Evolutionary conservation across 2,797 vertebrate species (phyloP).

Genomic region (Clarias platycephalus): DNA sequence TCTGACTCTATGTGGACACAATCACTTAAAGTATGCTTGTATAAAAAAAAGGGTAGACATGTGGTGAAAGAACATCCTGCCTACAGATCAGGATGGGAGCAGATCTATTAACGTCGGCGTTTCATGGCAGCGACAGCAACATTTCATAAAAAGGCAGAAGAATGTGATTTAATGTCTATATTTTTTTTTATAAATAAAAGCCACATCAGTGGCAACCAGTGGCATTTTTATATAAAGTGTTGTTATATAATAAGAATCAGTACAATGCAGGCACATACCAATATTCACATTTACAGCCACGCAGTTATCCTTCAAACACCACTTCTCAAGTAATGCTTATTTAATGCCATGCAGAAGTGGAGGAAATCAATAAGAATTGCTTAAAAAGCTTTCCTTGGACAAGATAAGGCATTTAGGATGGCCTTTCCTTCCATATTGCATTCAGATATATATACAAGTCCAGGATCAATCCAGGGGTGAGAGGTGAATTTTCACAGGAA

Average conservation of each 20-base stretch:
- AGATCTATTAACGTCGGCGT: neutral
- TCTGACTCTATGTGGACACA: neutral
- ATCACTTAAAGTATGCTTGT: neutral
- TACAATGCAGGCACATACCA: neutral
- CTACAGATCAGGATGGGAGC: neutral
- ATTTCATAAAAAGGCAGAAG: neutral
- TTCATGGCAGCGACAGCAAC: neutral
- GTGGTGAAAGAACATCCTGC: neutral
- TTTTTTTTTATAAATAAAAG: neutral
- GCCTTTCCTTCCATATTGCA: neutral
- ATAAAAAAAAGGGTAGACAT: neutral
- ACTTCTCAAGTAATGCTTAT: neutral
- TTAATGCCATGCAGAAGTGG: neutral
- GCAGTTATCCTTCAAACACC: neutral
- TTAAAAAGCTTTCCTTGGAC: neutral
- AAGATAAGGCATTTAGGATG: neutral
- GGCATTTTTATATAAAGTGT: too few relatives aligned
- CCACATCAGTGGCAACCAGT: neutral
- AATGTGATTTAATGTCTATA: neutral
- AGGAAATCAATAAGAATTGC: neutral
- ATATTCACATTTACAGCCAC: neutral
- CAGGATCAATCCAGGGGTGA: constrained; percentile 36
- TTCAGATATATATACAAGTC: constrained; percentile 16
- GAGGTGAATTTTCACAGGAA: neutral
- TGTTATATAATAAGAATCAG: neutral